A percentile compares a stretch with the other conserved stretches of the same genome.
Conservation (phyloP, 53 echinoderm and acorn worm species). For the Echinometra lucunter region DNA sequence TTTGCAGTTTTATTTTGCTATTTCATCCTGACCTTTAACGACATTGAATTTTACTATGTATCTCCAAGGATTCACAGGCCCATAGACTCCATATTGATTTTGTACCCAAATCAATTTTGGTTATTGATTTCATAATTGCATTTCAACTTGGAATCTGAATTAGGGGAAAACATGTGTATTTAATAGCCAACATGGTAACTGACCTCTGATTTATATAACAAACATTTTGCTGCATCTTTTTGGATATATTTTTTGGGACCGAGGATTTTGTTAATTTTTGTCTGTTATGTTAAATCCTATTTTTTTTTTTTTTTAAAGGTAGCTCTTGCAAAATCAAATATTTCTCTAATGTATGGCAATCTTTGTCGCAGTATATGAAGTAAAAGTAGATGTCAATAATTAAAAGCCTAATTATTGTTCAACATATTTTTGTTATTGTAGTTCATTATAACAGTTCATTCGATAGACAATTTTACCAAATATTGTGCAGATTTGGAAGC, state of each 20-base stretch:
- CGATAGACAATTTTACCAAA: no score
- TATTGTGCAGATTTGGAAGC: neutral
- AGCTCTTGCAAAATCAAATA: neutral
- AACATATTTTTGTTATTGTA: no score
- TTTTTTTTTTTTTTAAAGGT: neutral
- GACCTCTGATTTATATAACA: neutral
- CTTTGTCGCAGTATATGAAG: neutral
- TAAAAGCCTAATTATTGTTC: neutral
- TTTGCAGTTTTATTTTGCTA: neutral
- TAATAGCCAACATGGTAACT: neutral
- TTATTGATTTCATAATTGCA: conserved; percentile 7
- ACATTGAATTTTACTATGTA: neutral
- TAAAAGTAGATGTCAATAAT: neutral
- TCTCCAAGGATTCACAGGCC: neutral
- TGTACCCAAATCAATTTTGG: neutral
- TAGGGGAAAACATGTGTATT: neutral
- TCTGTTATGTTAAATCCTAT: no score
- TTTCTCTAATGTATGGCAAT: neutral
- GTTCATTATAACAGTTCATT: no score
- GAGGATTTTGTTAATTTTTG: neutral
- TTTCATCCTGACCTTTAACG: neutral
- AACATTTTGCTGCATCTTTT: neutral
- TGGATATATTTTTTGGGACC: no score
- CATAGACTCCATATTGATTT: neutral
- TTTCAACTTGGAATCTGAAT: neutral